phyloP scores from a whole-genome alignment of 2,113 vertebrate species.

The Centropus unirufus region DNA sequence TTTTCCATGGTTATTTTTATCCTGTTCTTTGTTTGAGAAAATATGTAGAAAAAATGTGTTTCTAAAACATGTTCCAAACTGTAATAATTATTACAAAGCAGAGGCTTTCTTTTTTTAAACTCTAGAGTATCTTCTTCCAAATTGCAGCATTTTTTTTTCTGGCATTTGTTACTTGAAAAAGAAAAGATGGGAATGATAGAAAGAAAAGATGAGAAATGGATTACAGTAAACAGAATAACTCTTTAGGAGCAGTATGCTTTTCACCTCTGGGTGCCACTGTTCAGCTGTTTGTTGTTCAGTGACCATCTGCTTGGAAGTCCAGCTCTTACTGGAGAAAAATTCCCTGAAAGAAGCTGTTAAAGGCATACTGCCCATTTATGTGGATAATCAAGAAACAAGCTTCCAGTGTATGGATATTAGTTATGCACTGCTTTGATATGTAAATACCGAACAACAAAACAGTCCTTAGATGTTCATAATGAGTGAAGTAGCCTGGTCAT shows the following conservation, averaged over 20 bases:
- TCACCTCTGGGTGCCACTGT: conserved; percentile 83
- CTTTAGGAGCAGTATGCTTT: conserved; percentile 60
- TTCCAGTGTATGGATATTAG: conserved; percentile 39
- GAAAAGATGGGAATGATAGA: conserved; percentile 37
- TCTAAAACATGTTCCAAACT: conserved; percentile 30
- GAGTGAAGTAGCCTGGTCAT: neutral
- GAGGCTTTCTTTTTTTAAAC: conserved; percentile 1
- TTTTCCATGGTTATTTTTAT: conserved; percentile 46
- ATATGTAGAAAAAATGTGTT: neutral
- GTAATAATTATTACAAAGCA: conserved; percentile 16
- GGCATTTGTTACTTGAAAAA: conserved; percentile 21
- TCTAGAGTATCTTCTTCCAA: conserved; percentile 28
- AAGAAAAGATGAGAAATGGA: conserved; percentile 49
- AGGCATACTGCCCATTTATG: conserved; percentile 63
- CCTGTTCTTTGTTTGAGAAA: conserved; percentile 32
- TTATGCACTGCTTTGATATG: conserved; percentile 33
- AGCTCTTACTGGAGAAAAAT: conserved; percentile 43
- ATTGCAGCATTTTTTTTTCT: conserved; percentile 7
- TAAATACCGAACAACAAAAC: conserved; percentile 39
- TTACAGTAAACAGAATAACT: conserved; percentile 9
- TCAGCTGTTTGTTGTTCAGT: conserved; percentile 78
- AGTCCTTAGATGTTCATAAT: neutral
- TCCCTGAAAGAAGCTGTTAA: conserved; percentile 69
- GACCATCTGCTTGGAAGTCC: conserved; percentile 48
- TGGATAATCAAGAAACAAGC: conserved; percentile 50